Percentiles rank a stretch among this genome's conserved stretches.
Evolutionary conservation across 2,797 vertebrate species (phyloP).

Genomic region (Karalla daura): DNA sequence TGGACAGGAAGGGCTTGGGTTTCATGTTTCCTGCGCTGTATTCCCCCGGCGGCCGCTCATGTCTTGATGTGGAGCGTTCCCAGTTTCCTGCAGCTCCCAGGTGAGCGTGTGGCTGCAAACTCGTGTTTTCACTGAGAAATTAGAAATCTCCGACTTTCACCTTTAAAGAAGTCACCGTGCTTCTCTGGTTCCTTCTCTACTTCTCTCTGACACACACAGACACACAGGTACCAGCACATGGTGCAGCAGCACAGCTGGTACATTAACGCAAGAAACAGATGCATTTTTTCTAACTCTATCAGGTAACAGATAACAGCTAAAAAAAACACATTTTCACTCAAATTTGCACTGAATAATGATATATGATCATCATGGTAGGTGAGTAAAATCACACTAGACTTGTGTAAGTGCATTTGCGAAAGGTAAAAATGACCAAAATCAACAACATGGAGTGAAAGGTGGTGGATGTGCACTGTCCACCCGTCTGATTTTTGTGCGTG

Average conservation of each 20-base stretch:
- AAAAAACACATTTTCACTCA: too few relatives aligned
- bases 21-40: conserved; percentile 63
- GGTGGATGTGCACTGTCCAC: too few relatives aligned
- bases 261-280: neutral
- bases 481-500: too few relatives aligned
- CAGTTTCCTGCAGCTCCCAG: conserved; percentile 63
- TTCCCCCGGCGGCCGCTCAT: conserved; percentile 54
- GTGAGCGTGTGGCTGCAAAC: conserved; percentile 41
- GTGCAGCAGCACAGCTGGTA: neutral
- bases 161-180: neutral
- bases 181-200: neutral
- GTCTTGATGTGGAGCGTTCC: conserved; percentile 54
- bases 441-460: too few relatives aligned
- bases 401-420: too few relatives aligned
- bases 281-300: too few relatives aligned
- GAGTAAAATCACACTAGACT: too few relatives aligned
- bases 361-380: too few relatives aligned
- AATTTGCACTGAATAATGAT: too few relatives aligned
- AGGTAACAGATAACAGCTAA: too few relatives aligned
- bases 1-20: conserved; percentile 66
- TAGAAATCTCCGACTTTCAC: conserved; percentile 27
- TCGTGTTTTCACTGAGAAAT: conserved; percentile 32
- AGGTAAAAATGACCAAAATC: too few relatives aligned
- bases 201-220: neutral
- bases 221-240: neutral